Base-by-base conservation (phyloP, 92 coral and sea anemone species). In the Porites evermanni region DNA sequence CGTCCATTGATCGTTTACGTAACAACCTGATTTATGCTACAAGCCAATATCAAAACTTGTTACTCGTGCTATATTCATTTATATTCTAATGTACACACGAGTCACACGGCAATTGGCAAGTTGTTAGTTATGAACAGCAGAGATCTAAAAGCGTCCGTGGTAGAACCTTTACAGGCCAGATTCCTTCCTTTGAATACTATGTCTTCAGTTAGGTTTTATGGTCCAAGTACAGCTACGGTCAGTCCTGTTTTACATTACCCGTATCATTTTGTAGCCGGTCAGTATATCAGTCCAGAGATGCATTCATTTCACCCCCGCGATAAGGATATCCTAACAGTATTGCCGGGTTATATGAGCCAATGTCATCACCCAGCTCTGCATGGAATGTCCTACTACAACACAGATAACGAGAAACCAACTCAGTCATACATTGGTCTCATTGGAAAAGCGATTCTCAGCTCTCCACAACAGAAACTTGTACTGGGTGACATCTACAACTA, bases 371-470 rank as follows among this genome's bases (percentile, higher is more conserved):
- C 82, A 14, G 66, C 54, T 26, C 76, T 75, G 71, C 79, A 82
- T 26, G 78, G 58, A 6, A 60, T 82, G 23, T 79, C 79, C 58
- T 60, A 71, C 86, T 47, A 61, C 58, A 6, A 56, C 71, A 71
- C 84, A 7, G 93, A 89, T 67, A 94, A 94, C 8, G 93, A 94
- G 54, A 94, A 94, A 79, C 97, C 97, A 59, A 88, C 93, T 60
- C 95, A 94, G 78, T 94, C 97, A 10, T 94, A 94, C 92, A 94
- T 94, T 61, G 93, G 97, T 16, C 86, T 94, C 24, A 94, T 94
- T 71, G 95, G 98, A 16, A 93, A 94, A 52, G 95, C 95, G 20
- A 92, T 94, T 51, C 91, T 92, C 13, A 94, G 92, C 82, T 87
- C 94, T 53, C 98, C 98, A 58, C 95, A 91, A 53, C 90, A 94